Evolutionary conservation across 2,113 vertebrate species (phyloP).

Genomic region (Bungarus multicinctus): DNA sequence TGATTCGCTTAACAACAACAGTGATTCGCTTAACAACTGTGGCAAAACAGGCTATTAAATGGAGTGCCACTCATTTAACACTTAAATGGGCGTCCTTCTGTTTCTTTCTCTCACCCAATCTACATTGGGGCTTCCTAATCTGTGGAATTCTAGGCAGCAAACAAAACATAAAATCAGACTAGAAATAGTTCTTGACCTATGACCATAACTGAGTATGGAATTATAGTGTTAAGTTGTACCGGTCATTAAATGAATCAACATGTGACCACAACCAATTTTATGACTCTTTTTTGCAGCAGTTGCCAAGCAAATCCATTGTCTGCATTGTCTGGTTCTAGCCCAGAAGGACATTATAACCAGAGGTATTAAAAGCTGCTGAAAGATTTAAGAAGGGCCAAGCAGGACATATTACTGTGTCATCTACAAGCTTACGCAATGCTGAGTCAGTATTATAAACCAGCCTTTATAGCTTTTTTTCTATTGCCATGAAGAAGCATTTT

Average conservation of each 20-base stretch:
- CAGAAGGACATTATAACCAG: background rate
- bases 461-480: background rate
- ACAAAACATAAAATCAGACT: background rate
- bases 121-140: background rate
- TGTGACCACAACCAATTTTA: background rate
- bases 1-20: background rate
- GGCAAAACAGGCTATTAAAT: background rate
- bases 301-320: background rate
- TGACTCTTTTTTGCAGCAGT: background rate
- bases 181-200: background rate
- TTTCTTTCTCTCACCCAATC: background rate
- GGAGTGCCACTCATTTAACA: background rate
- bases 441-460: background rate
- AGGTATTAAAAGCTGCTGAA: background rate
- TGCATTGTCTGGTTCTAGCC: background rate
- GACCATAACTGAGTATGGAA: background rate
- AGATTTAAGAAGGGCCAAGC: background rate
- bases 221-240: background rate
- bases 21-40: background rate
- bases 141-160: background rate
- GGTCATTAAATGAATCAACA: background rate
- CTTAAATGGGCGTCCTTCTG: background rate
- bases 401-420: background rate
- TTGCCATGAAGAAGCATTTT: background rate
- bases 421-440: background rate